Percentiles rank a stretch among this genome's conserved stretches.
Conservation (phyloP, 2,113 vertebrate genomes). For the Gila orcuttii region DNA sequence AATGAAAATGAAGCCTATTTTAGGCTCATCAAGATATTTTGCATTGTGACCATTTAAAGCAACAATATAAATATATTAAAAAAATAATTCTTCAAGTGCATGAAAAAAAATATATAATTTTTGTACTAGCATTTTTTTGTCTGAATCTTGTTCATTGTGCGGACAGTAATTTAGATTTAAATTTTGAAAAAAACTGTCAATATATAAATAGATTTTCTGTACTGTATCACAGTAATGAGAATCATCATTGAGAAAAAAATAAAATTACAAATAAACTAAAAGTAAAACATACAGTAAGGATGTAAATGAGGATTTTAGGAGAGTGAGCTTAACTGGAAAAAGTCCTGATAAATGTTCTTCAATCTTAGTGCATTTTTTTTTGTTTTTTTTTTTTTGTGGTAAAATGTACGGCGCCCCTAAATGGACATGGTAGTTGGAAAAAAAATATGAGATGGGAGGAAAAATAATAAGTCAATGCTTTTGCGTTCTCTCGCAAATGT, state of each 20-base stretch:
- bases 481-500: too few species aligned
- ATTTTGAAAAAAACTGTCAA: background rate
- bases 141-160: background rate
- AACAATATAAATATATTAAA: background rate
- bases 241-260: background rate
- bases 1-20: background rate
- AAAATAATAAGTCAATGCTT: too few species aligned
- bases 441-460: too few species aligned
- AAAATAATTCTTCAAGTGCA: background rate
- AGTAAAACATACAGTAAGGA: too few species aligned
- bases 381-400: too few species aligned
- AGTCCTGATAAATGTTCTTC: background rate
- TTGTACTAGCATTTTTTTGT: background rate
- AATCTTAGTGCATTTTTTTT: background rate
- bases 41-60: background rate
- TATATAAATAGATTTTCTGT: background rate
- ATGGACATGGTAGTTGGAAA: too few species aligned
- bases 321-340: too few species aligned
- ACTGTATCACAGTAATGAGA: background rate
- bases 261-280: too few species aligned
- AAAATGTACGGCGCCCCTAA: background rate
- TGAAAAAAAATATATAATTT: background rate
- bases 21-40: background rate
- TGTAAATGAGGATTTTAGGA: too few species aligned
- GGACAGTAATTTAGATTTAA: background rate